These are phyloP conservation scores for Augochlorella aurata DNA, from an alignment of 2,888 invertebrate species.

Conservation along the genomic window DNA sequence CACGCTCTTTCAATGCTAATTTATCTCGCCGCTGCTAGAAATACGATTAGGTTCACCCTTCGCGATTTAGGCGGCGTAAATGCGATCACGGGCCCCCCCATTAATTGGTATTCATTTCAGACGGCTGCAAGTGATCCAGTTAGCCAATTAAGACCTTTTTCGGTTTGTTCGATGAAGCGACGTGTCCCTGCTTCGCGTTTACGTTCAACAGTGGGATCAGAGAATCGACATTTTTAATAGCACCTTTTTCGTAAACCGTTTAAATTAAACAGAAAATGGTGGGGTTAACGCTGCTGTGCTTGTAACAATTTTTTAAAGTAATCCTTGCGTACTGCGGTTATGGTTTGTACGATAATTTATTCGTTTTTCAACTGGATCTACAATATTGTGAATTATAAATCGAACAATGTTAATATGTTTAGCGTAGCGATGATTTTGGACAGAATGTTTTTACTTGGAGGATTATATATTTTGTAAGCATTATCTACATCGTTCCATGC, in stretches of 20 bases:
- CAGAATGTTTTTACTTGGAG: neutral
- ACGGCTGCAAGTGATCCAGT: constrained; percentile 38
- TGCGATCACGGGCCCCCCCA: constrained; percentile 11
- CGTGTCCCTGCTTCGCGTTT: too few species aligned
- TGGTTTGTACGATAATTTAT: too few species aligned
- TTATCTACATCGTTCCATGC: neutral
- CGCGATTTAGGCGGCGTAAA: constrained; percentile 33
- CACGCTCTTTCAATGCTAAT: constrained; percentile 34
- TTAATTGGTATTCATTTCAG: constrained; percentile 35
- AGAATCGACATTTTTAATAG: neutral
- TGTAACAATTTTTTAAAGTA: too few species aligned
- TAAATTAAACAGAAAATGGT: too few species aligned
- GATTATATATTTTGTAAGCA: neutral
- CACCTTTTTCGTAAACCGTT: neutral
- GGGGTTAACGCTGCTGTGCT: too few species aligned
- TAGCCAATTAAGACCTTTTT: constrained; percentile 31
- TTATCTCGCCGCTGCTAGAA: constrained; percentile 24
- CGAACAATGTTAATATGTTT: too few species aligned
- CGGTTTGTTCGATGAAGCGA: neutral
- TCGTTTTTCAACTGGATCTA: too few species aligned
- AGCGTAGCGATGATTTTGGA: too few species aligned
- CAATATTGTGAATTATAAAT: too few species aligned
- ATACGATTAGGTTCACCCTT: constrained; percentile 38
- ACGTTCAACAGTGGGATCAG: neutral
- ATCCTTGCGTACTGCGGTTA: too few species aligned